Evolutionary conservation across 2,113 vertebrate genomes (phyloP), one percentile per base, ranked within the genome.

Genomic region (Seriola rivoliana): DNA sequence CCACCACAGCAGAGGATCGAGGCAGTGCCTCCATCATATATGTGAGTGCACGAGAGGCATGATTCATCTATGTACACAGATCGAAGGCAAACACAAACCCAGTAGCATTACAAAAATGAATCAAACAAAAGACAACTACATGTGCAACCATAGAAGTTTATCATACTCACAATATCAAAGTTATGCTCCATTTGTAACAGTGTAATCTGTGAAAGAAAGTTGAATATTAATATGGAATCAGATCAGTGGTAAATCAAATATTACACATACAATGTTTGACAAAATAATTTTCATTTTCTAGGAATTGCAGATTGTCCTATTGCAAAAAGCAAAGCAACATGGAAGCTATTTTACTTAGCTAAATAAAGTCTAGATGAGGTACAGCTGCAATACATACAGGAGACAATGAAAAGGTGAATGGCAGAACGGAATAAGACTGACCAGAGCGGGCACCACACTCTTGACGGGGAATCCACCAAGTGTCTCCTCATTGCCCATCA

Each of bases 11-110:
- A 81, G 98, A 99, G 32, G 98, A 99, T 40, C 98, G 96, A 50
- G 98, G 98, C 90, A 99, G 96, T 32, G 98, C 98, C 95, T 99
- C 98, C 98, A 99, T 99, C 98, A 99, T 99, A 19, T 99, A 99
- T 0, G 98, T 99, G 95, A 99, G 97, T 88, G 98, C 98, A 87
- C 98, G 97, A 81, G 98, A 99, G 4, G 98, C 98, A 78, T 99
- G 98, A 92, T 99, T 99, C 98, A 99, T 99, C 98, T 99, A 89
- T 63, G 84, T 50, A 38, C 17, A 42, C 16, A 23, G 23, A 34
- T 21, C 16, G 50, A 70, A 54, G 5, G 19, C 12, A 62, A 21
- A 17, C 1, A 63, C 8, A 58, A 48, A 19, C 46, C 32, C 65
- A 78, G 17, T 13, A 46, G 5, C 14, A n/a, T 81, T 71, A 64